Evolutionary conservation across 2,797 vertebrate genomes (phyloP), one percentile per base, ranked within the genome.

Genomic region (Pangasius mekongensis): DNA sequence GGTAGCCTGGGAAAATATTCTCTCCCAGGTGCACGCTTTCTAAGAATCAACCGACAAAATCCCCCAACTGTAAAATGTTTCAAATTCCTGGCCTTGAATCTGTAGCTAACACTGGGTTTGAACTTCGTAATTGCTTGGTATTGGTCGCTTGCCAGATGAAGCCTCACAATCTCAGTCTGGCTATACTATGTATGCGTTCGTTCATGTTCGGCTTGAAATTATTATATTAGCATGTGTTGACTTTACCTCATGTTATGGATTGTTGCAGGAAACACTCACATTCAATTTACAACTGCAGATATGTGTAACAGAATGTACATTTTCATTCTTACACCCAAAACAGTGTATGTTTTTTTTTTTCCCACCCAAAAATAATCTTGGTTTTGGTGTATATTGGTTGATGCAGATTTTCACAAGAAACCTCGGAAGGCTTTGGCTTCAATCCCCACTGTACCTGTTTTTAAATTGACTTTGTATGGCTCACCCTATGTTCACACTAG

Each of bases 31-130:
- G 64, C 85, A 60, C 62, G 24, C 30, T 87, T 88, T 88, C 87
- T 86, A 76, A 88, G 85, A 90, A 90, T 83, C 76, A 85, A 90
- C 90, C 2, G 64, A 83, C 84, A 73, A 60, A 84, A n/a, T 30
- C n/a, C 62, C 6, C 56, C 54, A 80, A 60, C 49, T 85, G 83
- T 88, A 87, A 30, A 74, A 83, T 52, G 14, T 36, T 30, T 83
- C 13, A 76, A 36, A 87, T 60, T 82, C 64, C 36, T 56, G 39
- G 6, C 7, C 27, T 64, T 62, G 36, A 64, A n/a, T 43, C 24
- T 66, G 60, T n/a, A 67, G 8, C 39, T 16, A 49, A 18, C 80
- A 33, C 13, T 16, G 39, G 9, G 24, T 49, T 36, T 82, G 54
- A 43, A 43, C 56, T 82, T 60, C 3, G 1, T 43, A 14, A 62